Conservation (phyloP, 2,113 vertebrate genomes). For the Pteronura brasiliensis region DNA sequence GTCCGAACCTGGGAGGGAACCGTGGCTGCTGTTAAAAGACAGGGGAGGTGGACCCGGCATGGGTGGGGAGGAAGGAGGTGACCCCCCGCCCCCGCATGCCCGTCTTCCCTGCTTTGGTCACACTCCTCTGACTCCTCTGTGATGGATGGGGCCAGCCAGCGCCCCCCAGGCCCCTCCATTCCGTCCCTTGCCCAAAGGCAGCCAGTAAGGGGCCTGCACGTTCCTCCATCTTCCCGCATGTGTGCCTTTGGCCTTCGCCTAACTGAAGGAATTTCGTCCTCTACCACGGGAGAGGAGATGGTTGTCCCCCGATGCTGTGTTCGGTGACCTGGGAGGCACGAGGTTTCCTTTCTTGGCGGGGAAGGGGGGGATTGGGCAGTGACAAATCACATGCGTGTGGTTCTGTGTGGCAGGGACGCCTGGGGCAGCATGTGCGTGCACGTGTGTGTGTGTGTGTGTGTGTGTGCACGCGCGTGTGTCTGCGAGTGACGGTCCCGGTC, state of each 20-base stretch:
- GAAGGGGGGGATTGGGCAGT: not conserved
- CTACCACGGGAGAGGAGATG: not conserved
- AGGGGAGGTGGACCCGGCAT: rapidly evolving
- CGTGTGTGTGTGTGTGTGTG: no score
- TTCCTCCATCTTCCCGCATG: not conserved
- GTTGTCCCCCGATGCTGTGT: not conserved
- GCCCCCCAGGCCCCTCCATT: rapidly evolving
- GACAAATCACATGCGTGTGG: not conserved
- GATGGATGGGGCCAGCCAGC: rapidly evolving
- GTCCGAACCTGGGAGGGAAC: constrained; percentile 46
- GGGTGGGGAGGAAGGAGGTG: not conserved
- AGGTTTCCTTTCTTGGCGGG: not conserved
- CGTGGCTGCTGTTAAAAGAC: not conserved
- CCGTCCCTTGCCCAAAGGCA: not conserved
- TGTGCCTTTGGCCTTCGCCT: not conserved
- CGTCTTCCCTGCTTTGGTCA: not conserved
- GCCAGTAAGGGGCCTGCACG: rapidly evolving
- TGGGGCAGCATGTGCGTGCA: rapidly evolving
- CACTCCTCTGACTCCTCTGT: rapidly evolving
- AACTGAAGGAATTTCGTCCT: not conserved
- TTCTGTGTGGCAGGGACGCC: rapidly evolving
- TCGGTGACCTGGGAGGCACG: not conserved
- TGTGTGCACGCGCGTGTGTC: no score
- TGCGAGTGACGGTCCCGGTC: rapidly evolving
- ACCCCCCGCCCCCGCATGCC: no score